These are phyloP conservation scores for Stichodactyla helianthus DNA, from an alignment of 64 coral and sea anemone species.

Conservation along the genomic window DNA sequence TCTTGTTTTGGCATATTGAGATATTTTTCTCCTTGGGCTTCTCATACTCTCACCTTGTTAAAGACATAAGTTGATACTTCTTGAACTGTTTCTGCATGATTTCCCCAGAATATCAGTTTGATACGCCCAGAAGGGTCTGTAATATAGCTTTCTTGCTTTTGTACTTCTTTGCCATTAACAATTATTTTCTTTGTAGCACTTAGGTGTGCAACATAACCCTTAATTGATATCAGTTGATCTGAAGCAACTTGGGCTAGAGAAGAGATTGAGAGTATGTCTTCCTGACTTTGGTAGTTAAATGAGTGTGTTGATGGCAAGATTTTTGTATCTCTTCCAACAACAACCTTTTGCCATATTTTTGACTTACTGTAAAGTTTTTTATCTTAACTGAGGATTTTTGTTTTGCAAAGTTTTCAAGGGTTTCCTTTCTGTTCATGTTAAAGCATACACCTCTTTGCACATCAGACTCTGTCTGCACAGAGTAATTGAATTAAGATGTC, in stretches of 20 bases:
- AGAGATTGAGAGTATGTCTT: slow-evolving; percentile 49
- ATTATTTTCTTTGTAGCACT: slow-evolving; percentile 57
- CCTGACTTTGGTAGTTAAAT: slow-evolving; percentile 57
- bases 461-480: slow-evolving; percentile 51
- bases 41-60: slow-evolving; percentile 58
- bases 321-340: slow-evolving; percentile 43
- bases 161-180: slow-evolving; percentile 50
- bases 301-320: slow-evolving; percentile 54
- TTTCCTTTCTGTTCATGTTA: slow-evolving; percentile 55
- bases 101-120: slow-evolving; percentile 69
- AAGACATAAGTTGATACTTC: slow-evolving; percentile 51
- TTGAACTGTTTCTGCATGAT: slow-evolving; percentile 47
- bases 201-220: slow-evolving; percentile 44
- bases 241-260: slow-evolving; percentile 49
- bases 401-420: slow-evolving; percentile 39
- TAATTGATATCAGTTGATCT: slow-evolving; percentile 64
- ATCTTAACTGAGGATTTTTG: slow-evolving; percentile 61
- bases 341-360: slow-evolving; percentile 77
- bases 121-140: slow-evolving; percentile 61
- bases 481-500: slow-evolving; percentile 63
- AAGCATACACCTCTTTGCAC: slow-evolving; percentile 68
- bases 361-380: slow-evolving; percentile 42
- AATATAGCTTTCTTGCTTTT: slow-evolving; percentile 65
- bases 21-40: slow-evolving; percentile 55
- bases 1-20: slow-evolving; percentile 78